Percentiles rank a stretch among this genome's conserved stretches.
Conservation (phyloP, 2,888 invertebrate genomes). For the Rhagium mordax region DNA sequence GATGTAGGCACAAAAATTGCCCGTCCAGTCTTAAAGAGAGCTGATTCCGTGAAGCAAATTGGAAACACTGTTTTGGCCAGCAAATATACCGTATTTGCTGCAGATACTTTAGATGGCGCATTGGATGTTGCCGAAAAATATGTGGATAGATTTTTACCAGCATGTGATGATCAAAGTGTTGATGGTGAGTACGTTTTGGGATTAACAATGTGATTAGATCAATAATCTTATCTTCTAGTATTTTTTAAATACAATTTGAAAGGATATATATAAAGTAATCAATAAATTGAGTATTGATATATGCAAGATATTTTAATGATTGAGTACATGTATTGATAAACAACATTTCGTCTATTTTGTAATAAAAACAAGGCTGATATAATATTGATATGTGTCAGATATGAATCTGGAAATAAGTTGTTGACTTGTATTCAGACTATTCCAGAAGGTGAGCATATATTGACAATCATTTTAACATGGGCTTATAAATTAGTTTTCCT, state of each 20-base stretch:
- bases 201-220: not conserved
- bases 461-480: too few species aligned
- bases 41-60: conserved; percentile 87
- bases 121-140: conserved; percentile 85
- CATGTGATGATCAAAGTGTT: conserved; percentile 76
- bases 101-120: conserved; percentile 82
- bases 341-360: not conserved
- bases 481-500: too few species aligned
- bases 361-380: too few species aligned
- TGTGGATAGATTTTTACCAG: conserved; percentile 86
- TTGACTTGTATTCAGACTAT: too few species aligned
- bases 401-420: too few species aligned
- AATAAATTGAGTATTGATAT: not conserved
- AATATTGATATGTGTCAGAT: too few species aligned
- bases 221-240: conserved; percentile 16
- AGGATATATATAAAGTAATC: not conserved
- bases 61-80: conserved; percentile 80
- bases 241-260: not conserved
- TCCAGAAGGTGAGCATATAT: too few species aligned
- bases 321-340: not conserved
- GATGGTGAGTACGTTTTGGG: conserved; percentile 73
- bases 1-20: conserved; percentile 73
- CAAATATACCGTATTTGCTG: conserved; percentile 82
- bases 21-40: conserved; percentile 81
- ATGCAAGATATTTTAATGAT: not conserved